phyloP scores from a whole-genome alignment of 2,113 vertebrate species.

The Sialia sialis region DNA sequence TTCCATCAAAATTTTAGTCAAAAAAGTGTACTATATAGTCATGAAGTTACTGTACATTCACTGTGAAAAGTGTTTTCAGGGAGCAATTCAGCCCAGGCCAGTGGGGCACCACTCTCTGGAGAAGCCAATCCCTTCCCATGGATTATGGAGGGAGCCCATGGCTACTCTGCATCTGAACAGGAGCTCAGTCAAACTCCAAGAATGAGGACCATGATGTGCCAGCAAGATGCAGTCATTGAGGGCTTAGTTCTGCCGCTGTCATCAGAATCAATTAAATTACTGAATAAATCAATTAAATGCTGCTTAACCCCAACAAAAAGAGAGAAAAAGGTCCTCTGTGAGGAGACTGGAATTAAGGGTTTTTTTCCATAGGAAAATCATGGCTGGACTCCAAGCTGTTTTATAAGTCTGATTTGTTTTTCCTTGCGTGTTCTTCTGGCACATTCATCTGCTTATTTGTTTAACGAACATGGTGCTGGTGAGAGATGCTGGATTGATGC shows the following conservation, averaged over 20 bases:
- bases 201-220: neutral
- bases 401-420: constrained; percentile 23
- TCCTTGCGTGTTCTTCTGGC: neutral
- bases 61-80: neutral
- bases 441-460: constrained; percentile 46
- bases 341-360: neutral
- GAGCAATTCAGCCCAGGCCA: neutral
- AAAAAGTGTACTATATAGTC: too few relatives aligned
- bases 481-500: constrained; percentile 24
- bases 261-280: constrained; percentile 12
- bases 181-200: neutral
- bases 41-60: too few relatives aligned
- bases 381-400: neutral
- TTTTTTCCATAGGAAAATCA: constrained; percentile 17
- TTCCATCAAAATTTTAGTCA: too few relatives aligned
- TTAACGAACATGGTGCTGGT: neutral
- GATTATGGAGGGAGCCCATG: neutral
- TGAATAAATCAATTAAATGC: constrained; percentile 44
- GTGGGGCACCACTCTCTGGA: neutral
- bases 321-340: constrained; percentile 7
- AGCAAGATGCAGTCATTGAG: neutral
- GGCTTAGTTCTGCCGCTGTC: neutral
- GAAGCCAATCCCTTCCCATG: neutral
- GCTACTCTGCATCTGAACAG: neutral
- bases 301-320: neutral